Conservation (phyloP, 2,888 invertebrate species). For the Amaurobius ferox region DNA sequence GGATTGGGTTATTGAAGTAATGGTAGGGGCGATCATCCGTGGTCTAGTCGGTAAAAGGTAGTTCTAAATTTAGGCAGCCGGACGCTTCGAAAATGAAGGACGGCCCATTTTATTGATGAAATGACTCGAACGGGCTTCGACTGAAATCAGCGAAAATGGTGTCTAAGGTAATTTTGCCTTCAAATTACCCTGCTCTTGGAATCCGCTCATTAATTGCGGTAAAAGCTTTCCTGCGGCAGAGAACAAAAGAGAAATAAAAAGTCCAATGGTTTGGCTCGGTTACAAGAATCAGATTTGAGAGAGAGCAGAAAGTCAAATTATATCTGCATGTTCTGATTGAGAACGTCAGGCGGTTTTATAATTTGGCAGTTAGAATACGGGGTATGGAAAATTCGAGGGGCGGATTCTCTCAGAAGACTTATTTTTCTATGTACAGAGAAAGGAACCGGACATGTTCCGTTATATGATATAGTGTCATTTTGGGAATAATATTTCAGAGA, state of each 20-base stretch:
- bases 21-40: slow-evolving; percentile 46
- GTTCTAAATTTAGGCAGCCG: slow-evolving; percentile 60
- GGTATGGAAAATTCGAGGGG: too few species aligned
- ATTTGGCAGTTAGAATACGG: too few species aligned
- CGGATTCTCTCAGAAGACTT: too few species aligned
- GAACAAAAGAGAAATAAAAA: slow-evolving; percentile 25
- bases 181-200: slow-evolving; percentile 62
- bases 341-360: neutral
- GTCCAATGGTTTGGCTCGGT: neutral
- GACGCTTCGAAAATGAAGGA: slow-evolving; percentile 67
- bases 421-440: too few species aligned
- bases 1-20: slow-evolving; percentile 63
- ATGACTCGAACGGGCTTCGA: slow-evolving; percentile 51
- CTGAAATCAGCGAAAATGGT: slow-evolving; percentile 66
- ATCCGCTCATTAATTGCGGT: slow-evolving; percentile 65
- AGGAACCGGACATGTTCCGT: too few species aligned
- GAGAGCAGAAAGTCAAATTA: neutral
- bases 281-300: neutral
- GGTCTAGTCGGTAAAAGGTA: slow-evolving; percentile 65
- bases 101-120: slow-evolving; percentile 70
- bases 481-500: too few species aligned
- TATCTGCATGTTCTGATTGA: neutral
- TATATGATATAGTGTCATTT: too few species aligned
- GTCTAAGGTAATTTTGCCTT: slow-evolving; percentile 31
- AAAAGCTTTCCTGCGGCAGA: slow-evolving; percentile 57